phyloP scores from a whole-genome alignment of 2,888 invertebrate species.

The Oscheius sp. region DNA sequence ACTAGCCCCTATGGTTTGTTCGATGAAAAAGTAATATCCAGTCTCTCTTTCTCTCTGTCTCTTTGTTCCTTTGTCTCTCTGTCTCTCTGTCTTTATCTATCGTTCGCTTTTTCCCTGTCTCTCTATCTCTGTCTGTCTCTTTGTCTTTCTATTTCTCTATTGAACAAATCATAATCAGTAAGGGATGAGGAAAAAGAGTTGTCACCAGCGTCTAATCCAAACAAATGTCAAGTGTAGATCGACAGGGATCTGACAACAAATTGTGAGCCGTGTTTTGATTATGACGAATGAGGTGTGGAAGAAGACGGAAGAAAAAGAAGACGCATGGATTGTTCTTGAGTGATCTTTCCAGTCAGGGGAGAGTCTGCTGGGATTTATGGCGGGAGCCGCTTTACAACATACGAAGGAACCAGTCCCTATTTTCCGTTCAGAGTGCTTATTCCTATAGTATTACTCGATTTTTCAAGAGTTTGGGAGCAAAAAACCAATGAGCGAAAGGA shows the following conservation, averaged over 20 bases:
- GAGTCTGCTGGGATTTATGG: constrained; percentile 21
- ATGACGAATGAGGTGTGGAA: not conserved
- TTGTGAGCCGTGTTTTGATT: not conserved
- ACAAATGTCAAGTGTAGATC: constrained; percentile 11
- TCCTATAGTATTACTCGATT: no score
- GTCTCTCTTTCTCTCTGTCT: no score
- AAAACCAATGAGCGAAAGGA: no score
- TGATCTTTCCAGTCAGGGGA: not conserved
- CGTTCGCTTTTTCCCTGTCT: no score
- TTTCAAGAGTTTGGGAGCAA: no score
- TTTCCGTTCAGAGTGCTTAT: no score
- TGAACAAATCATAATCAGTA: not conserved
- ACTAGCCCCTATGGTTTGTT: no score
- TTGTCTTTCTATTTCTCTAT: not conserved
- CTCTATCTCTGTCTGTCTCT: not conserved
- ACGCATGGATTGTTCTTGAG: not conserved
- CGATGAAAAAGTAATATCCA: no score
- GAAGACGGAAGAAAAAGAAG: not conserved
- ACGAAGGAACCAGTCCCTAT: no score
- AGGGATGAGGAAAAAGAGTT: not conserved
- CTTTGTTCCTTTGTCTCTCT: no score
- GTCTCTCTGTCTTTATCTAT: no score
- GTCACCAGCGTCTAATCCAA: constrained; percentile 13
- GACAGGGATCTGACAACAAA: constrained; percentile 9
- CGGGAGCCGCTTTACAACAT: constrained; percentile 21